Evolutionary conservation across 2,888 invertebrate genomes (phyloP).

Genomic region (Himalopsyche tibetana): DNA sequence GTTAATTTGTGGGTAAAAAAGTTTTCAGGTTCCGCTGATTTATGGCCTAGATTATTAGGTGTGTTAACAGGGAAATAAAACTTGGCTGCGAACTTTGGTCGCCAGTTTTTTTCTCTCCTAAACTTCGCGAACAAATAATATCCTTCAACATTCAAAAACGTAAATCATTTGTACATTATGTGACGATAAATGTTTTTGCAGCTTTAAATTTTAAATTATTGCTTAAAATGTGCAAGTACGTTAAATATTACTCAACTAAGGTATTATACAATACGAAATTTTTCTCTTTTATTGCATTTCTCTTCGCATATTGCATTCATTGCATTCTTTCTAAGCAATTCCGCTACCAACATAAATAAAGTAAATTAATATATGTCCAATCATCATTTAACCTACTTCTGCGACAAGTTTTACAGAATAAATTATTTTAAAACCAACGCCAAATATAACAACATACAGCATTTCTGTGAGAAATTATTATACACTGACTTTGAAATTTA

Average conservation of each 20-base stretch:
- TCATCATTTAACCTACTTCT: too few relatives aligned
- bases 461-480: too few relatives aligned
- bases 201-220: not conserved
- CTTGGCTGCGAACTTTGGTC: constrained; percentile 1
- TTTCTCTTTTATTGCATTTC: too few relatives aligned
- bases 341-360: too few relatives aligned
- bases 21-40: constrained; percentile 59
- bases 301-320: too few relatives aligned
- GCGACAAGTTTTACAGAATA: too few relatives aligned
- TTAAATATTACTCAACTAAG: not conserved
- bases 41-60: constrained; percentile 64
- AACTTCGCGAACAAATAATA: not conserved
- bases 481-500: too few relatives aligned
- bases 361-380: too few relatives aligned
- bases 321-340: too few relatives aligned
- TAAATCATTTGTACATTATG: constrained; percentile 9
- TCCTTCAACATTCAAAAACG: constrained; percentile 1
- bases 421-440: too few relatives aligned
- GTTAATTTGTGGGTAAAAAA: constrained; percentile 63
- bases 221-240: not conserved
- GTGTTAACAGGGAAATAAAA: constrained; percentile 57
- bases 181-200: not conserved
- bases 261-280: not conserved
- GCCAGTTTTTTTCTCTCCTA: not conserved
- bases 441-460: too few relatives aligned